Base-by-base conservation (phyloP, 2,113 vertebrate genomes). In the Aegithalos caudatus region DNA sequence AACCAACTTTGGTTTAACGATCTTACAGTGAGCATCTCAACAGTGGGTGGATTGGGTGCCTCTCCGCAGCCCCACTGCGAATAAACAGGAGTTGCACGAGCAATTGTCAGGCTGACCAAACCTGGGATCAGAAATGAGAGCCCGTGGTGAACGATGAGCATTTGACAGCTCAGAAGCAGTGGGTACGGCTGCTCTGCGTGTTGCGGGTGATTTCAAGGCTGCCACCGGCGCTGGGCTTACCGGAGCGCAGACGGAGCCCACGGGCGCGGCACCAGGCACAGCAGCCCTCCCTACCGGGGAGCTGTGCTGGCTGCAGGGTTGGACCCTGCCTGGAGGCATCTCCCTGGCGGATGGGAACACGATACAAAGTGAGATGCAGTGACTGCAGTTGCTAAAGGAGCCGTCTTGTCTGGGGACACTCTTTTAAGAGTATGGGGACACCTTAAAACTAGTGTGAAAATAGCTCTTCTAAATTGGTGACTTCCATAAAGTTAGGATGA, bases 131-230 rank as follows among this genome's bases (percentile, higher is more conserved):
- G 83, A 81, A 67, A 54, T 8, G 35, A 47, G 38, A 83, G 37
- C 12, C 5, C 1, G 0, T 35, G 64, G 33, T 51, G 60, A 66
- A 48, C 0, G 0, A 6, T 29, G 69, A 64, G n/a, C 24, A 23
- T 81, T 14, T 0, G 1, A 2, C 42, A 12, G 5, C 77, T 67
- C 35, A 21, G 72, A 60, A 78, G 77, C 40, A 42, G 51, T 7
- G 29, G 31, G 13, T 28, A 33, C 24, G 58, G 64, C 67, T 83
- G 54, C 38, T 13, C 29, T 72, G 48, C 5, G 3, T 18, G 14
- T 7, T 47, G 35, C 40, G 47, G 53, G 24, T 58, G 25, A 47
- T 67, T 79, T 33, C 53, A 65, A 48, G 69, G 56, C 72, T 88
- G 44, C 33, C 44, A 27, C 24, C 44, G 35, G 42, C 45, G 3